These are phyloP conservation scores for Darevskia nairensis DNA, from an alignment of 2,797 vertebrate genomes.

Conservation along the genomic window DNA sequence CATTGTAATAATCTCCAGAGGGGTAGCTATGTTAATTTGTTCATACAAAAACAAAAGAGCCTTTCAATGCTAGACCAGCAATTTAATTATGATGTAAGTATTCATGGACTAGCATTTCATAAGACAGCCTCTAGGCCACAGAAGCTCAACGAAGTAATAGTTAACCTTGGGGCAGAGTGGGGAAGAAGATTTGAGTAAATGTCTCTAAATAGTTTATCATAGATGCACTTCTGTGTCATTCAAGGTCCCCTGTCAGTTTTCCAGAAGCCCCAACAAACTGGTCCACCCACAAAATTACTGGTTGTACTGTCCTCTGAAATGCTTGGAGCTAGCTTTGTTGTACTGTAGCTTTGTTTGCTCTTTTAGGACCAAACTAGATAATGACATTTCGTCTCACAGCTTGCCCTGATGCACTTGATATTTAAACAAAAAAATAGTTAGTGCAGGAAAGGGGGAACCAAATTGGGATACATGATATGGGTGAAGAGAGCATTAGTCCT, in stretches of 20 bases:
- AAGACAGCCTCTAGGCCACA: neutral
- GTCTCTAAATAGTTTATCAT: neutral
- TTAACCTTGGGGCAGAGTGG: neutral
- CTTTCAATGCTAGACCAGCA: too few species aligned
- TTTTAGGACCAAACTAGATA: neutral
- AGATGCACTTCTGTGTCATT: too few species aligned
- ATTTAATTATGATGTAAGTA: too few species aligned
- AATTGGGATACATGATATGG: neutral
- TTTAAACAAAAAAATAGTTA: neutral
- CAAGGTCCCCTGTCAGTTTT: too few species aligned
- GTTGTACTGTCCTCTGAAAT: too few species aligned
- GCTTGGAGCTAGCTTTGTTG: too few species aligned
- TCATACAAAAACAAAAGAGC: too few species aligned
- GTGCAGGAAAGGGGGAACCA: neutral
- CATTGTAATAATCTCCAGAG: too few species aligned
- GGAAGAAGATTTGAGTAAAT: neutral
- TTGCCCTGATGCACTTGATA: neutral
- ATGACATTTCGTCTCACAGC: neutral
- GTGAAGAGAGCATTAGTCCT: too few species aligned
- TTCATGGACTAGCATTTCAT: neutral
- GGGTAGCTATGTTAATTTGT: too few species aligned
- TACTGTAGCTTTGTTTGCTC: too few species aligned
- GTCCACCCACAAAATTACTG: neutral
- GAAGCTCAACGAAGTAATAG: neutral
- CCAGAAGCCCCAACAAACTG: neutral